A percentile compares a stretch with the other conserved stretches of the same genome.
Conservation (phyloP, 2,113 vertebrate genomes). For the Todiramphus saurophagus region DNA sequence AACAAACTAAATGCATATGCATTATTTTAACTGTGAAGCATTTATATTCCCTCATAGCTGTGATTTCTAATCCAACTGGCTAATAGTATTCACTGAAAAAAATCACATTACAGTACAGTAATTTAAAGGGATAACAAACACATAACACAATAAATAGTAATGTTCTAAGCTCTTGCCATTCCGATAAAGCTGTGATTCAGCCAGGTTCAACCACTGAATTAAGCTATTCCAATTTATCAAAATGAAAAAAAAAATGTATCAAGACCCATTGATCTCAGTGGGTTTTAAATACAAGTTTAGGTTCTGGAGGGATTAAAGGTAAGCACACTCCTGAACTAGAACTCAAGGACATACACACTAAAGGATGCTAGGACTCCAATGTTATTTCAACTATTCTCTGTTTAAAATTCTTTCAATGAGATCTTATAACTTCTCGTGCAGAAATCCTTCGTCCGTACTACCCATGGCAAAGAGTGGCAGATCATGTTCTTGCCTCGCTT, state of each 20-base stretch:
- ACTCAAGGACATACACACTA: not conserved
- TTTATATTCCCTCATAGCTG: constrained; percentile 45
- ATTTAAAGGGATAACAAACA: constrained; percentile 56
- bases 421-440: not conserved
- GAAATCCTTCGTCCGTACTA: not conserved
- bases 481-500: not conserved
- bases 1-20: constrained; percentile 45
- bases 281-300: not conserved
- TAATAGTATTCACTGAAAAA: constrained; percentile 41
- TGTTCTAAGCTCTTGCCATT: not conserved
- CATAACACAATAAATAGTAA: constrained; percentile 22
- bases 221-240: not conserved
- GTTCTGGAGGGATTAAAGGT: not conserved
- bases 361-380: not conserved
- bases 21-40: constrained; percentile 47
- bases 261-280: not conserved
- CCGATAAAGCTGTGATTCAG: constrained; percentile 4
- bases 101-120: constrained; percentile 27
- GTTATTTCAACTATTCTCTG: not conserved
- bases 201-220: not conserved
- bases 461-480: not conserved
- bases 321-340: not conserved
- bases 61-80: constrained; percentile 35
- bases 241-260: not conserved
- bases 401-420: not conserved